These are phyloP conservation scores for Moxostoma hubbsi DNA, from an alignment of 2,797 vertebrate species.

Conservation along the genomic window DNA sequence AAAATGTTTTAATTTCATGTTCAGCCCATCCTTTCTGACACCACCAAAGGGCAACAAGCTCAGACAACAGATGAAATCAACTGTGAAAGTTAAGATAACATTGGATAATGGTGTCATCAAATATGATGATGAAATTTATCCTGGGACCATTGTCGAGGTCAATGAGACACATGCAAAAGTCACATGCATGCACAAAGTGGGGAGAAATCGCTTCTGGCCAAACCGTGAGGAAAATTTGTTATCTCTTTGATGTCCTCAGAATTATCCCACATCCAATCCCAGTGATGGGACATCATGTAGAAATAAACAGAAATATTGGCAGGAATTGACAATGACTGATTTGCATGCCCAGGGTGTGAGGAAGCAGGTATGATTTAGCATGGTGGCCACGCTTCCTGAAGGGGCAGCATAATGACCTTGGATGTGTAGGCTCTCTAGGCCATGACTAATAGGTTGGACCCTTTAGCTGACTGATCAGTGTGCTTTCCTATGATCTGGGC, in stretches of 20 bases:
- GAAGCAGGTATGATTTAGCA: not conserved
- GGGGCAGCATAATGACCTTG: not conserved
- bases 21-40: not conserved
- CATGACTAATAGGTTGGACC: not conserved
- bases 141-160: constrained; percentile 24
- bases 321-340: constrained; percentile 16
- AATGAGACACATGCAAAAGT: constrained; percentile 27
- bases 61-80: constrained; percentile 21
- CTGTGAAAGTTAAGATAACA: constrained; percentile 23
- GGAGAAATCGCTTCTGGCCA: not conserved
- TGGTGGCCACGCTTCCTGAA: not conserved
- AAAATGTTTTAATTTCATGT: constrained; percentile 31
- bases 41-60: not conserved
- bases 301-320: constrained; percentile 38
- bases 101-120: constrained; percentile 31
- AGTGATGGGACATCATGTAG: constrained; percentile 3
- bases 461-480: not conserved
- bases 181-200: constrained; percentile 41
- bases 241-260: constrained; percentile 31
- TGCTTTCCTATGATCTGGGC: not conserved
- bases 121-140: constrained; percentile 32
- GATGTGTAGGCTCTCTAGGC: not conserved
- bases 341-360: not conserved
- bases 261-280: constrained; percentile 18
- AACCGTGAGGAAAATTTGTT: constrained; percentile 1